Base-by-base conservation (phyloP, 2,797 vertebrate species). In the Loriculus beryllinus region DNA sequence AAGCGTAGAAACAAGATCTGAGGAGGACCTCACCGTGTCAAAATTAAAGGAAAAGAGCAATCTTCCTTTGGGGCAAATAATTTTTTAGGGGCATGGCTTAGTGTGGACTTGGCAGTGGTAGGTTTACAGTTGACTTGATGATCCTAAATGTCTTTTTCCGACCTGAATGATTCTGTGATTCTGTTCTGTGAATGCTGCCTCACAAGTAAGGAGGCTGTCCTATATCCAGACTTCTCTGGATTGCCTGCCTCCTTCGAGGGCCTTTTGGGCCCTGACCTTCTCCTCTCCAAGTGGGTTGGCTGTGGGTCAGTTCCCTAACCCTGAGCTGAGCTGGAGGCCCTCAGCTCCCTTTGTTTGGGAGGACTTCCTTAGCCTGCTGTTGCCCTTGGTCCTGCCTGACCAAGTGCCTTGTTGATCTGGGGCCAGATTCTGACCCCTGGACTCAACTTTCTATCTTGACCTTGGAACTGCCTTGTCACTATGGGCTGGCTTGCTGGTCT, bases 41-140 rank as follows among this genome's bases (percentile, higher is more conserved):
- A 51, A 93, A 82, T 76, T 45, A 88, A 94, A 95, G 75, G 52
- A 94, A 92, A 92, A 82, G n/a, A 88, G 15, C 33, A 31, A 12
- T 70, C 85, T 93, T 91, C 63, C 17, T 23, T 90, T 21, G n/a
- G 63, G 82, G 64, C 16, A 62, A 91, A 59, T 52, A 16, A 45
- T 26, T 39, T 94, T 92, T 80, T 88, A 68, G 48, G 57, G 63
- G 35, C 8, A 4, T 35, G 47, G 12, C n/a, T 68, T 82, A 64
- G 16, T 76, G 31, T 91, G 25, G 54, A 18, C 49, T 69, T 77
- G 45, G 26, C 33, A 56, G 29, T n/a, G 10, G 56, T 82, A 42
- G 16, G 18, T 47, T 93, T 64, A 51, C 8, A 1, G 49, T 28
- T 72, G n/a, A 51, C 15, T 82, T 0, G 0, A 23, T 74, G 39